phyloP scores from a whole-genome alignment of 2,113 vertebrate species.

The Sinocyclocheilus anophthalmus region DNA sequence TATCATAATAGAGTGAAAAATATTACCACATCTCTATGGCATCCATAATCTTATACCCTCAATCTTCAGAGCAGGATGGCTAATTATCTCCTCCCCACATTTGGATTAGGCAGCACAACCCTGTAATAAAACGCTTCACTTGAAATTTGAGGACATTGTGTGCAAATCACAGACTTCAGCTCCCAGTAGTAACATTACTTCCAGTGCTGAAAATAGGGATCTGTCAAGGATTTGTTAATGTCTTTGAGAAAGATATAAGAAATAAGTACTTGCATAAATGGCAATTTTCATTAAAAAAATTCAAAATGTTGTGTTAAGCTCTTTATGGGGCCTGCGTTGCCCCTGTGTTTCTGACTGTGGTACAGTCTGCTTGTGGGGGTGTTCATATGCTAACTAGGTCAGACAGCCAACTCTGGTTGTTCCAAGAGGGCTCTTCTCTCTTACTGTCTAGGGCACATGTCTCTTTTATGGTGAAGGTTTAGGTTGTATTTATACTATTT shows the following conservation, averaged over 20 bases:
- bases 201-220: conserved; percentile 6
- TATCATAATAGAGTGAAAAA: conserved; percentile 1
- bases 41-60: conserved; percentile 13
- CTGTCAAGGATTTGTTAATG: not conserved
- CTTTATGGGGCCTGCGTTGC: conserved; percentile 29
- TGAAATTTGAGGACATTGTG: conserved; percentile 34
- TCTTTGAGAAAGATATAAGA: conserved; percentile 18
- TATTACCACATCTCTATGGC: conserved; percentile 24
- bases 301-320: conserved; percentile 18
- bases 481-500: conserved; percentile 37
- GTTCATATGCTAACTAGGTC: conserved; percentile 69
- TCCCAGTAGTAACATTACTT: not conserved
- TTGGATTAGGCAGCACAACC: conserved; percentile 10
- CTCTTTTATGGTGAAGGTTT: conserved; percentile 55
- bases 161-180: not conserved
- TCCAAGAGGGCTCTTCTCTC: conserved; percentile 52
- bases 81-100: conserved; percentile 6
- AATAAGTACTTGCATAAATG: not conserved
- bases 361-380: conserved; percentile 49
- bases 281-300: not conserved
- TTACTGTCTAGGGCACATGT: conserved; percentile 56
- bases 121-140: conserved; percentile 24
- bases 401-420: conserved; percentile 51
- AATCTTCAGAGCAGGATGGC: conserved; percentile 16
- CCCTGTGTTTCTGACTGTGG: conserved; percentile 38